These are phyloP conservation scores for Aplodontia rufa DNA, from an alignment of 2,113 vertebrate species.

Conservation along the genomic window DNA sequence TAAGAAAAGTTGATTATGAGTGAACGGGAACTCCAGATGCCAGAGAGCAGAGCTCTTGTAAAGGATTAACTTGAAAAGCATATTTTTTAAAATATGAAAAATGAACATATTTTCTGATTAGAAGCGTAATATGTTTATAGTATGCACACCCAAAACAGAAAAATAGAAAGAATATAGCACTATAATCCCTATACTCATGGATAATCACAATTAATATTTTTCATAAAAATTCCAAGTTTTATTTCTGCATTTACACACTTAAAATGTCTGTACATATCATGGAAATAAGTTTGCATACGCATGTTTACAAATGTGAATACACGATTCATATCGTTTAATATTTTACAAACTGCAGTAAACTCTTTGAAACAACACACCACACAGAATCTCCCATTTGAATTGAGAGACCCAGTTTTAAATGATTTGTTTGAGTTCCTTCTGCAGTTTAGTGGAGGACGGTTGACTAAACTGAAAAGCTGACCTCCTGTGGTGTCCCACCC, in stretches of 20 bases:
- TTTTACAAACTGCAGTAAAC: background rate
- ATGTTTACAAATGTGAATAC: background rate
- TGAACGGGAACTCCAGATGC: background rate
- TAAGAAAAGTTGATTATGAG: background rate
- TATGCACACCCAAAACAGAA: background rate
- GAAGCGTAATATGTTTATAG: background rate
- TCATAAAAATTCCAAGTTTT: background rate
- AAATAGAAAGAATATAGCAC: background rate
- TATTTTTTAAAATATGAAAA: background rate
- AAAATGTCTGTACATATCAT: background rate
- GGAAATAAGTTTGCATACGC: background rate
- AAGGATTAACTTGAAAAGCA: background rate
- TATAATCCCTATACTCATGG: background rate
- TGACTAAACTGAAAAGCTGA: background rate
- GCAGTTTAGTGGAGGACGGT: background rate
- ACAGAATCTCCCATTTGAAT: background rate
- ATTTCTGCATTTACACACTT: background rate
- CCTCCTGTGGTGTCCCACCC: background rate
- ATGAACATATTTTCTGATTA: background rate
- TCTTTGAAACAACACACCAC: background rate
- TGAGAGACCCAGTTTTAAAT: background rate
- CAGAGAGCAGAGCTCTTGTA: rapidly evolving
- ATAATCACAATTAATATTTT: background rate
- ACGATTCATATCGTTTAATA: background rate
- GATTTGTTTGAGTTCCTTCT: background rate